Evolutionary conservation across 2,113 vertebrate species (phyloP), one percentile per base, ranked within the genome.

Genomic region (Terrapene triunguis): DNA sequence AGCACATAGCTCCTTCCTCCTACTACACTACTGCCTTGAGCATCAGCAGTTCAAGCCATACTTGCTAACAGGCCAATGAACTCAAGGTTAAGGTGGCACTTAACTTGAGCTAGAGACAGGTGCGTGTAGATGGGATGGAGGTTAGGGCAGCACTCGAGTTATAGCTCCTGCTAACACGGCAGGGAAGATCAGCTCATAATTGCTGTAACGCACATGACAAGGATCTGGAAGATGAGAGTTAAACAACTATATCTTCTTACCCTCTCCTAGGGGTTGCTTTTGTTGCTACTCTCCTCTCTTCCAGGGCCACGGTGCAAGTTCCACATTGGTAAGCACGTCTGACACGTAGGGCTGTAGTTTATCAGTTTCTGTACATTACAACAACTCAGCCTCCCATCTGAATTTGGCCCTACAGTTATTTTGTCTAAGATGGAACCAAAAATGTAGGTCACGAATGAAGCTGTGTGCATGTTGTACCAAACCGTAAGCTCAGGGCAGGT

Each of bases 131-230:
- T 47, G 42, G 42, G 42, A 25, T 42, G 24, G 1, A 6, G 42
- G 24, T 27, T 10, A 21, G 42, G 42, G 38, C 42, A 44, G 12
- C 42, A 8, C 74, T 27, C 24, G 4, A 76, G 38, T 44, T 44
- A 14, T 13, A 44, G 24, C 42, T 42, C 24, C 38, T 25, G 24
- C 24, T 76, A 25, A 6, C 25, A 5, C 42, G 8, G 24, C 72
- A 44, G 72, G 24, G 72, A 44, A 74, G 11, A 74, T 25, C n/a
- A 44, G 72, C 21, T 42, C 5, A 44, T 22, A 50, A 29, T 62
- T 0, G 0, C 25, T 17, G 35, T 38, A 1, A 72, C 48, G 79
- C 0, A 0, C 78, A 48, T 59, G 1, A 5, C 53, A 9, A 0
- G 1, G 7, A 0, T 12, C 4, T 10, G 74, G 74, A 76, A 76